A percentile compares a stretch with the other conserved stretches of the same genome.
These are phyloP conservation scores for Sminthurides aquaticus DNA, from an alignment of 2,888 invertebrate genomes.

Conservation along the genomic window DNA sequence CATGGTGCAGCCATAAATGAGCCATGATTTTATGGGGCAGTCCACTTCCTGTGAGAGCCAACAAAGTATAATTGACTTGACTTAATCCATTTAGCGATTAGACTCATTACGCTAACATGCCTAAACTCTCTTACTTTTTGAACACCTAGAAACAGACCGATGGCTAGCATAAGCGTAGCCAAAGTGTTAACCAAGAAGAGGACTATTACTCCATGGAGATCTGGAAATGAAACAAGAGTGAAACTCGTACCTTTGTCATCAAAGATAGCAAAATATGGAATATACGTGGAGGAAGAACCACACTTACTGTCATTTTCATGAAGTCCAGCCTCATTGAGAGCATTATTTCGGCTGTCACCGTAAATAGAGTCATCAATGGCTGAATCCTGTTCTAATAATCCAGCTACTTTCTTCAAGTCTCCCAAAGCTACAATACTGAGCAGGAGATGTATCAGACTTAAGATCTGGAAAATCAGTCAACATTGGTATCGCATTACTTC, in stretches of 20 bases:
- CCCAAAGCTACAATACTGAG: slow-evolving; percentile 39
- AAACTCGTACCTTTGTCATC: too few species aligned
- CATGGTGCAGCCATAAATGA: slow-evolving; percentile 39
- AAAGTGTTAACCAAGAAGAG: slow-evolving; percentile 34
- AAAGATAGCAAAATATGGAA: slow-evolving; percentile 1
- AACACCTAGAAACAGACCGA: slow-evolving; percentile 38
- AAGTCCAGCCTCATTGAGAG: slow-evolving; percentile 7
- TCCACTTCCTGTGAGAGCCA: slow-evolving; percentile 32
- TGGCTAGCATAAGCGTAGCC: slow-evolving; percentile 32
- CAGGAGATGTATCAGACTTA: slow-evolving; percentile 37
- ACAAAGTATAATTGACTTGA: too few species aligned
- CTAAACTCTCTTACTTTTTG: slow-evolving; percentile 29
- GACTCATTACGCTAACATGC: neutral
- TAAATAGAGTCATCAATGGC: slow-evolving; percentile 6
- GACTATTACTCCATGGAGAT: slow-evolving; percentile 36
- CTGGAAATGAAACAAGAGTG: slow-evolving; percentile 17
- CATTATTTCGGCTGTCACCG: slow-evolving; percentile 5
- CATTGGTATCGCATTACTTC: neutral
- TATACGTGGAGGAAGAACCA: neutral
- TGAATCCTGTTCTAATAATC: slow-evolving; percentile 30
- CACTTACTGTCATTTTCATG: slow-evolving; percentile 20
- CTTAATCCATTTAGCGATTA: too few species aligned
- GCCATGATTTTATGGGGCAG: slow-evolving; percentile 41
- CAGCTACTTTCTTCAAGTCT: slow-evolving; percentile 39
- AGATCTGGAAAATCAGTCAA: slow-evolving; percentile 32